Conservation (phyloP, 1,140 invertebrate genomes). For the Adoxophyes honmai region DNA sequence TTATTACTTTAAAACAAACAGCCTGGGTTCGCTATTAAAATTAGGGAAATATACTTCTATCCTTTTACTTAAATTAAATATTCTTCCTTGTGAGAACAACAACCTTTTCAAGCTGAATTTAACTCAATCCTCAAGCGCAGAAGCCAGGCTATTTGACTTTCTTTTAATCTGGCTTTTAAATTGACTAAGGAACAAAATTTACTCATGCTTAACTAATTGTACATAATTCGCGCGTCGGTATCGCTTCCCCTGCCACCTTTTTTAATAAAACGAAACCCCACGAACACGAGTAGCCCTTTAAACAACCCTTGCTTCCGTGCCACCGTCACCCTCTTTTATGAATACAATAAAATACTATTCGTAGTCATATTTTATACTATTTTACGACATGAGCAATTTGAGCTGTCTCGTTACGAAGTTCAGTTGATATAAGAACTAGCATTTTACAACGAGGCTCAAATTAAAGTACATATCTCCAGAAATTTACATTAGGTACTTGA, state of each 20-base stretch:
- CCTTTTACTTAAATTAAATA: too few species aligned
- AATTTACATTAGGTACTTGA: too few species aligned
- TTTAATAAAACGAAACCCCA: constrained; percentile 3
- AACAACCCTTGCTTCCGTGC: not conserved
- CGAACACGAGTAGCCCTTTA: not conserved
- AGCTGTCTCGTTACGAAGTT: too few species aligned
- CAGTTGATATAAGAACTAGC: too few species aligned
- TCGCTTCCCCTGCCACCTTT: constrained; percentile 2
- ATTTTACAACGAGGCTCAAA: too few species aligned
- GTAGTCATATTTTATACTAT: constrained; percentile 13
- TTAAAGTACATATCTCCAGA: too few species aligned
- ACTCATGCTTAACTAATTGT: constrained; percentile 1
- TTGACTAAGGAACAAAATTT: not conserved
- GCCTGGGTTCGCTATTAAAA: not conserved
- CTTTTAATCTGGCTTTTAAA: not conserved
- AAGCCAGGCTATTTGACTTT: not conserved
- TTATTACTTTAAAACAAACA: not conserved
- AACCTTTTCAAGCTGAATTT: too few species aligned
- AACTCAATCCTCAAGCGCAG: not conserved
- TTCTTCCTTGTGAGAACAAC: too few species aligned
- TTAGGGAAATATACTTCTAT: too few species aligned
- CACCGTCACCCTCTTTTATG: constrained; percentile 2
- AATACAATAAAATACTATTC: constrained; percentile 2
- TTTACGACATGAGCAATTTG: not conserved
- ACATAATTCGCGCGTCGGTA: not conserved